Evolutionary conservation across 2,113 vertebrate genomes (phyloP).

Genomic region (Syngnathus floridae): DNA sequence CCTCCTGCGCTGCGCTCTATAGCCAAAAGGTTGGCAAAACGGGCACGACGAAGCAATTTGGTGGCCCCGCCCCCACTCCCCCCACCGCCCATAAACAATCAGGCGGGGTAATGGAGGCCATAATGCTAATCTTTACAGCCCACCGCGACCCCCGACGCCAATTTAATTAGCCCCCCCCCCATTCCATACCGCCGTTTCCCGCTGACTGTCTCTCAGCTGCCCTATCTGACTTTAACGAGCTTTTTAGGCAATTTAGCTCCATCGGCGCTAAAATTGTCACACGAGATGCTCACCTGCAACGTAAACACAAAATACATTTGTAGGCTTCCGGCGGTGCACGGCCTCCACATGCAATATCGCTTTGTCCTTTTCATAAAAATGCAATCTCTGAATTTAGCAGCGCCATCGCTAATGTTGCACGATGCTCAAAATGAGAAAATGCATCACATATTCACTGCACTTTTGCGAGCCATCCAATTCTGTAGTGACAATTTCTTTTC

Average conservation of each 20-base stretch:
- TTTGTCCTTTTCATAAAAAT: no score
- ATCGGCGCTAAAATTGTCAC: conserved; percentile 52
- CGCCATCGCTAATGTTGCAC: no score
- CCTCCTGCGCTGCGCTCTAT: conserved; percentile 34
- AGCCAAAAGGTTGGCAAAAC: conserved; percentile 52
- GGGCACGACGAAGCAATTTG: conserved; percentile 40
- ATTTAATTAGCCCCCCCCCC: conserved; percentile 59
- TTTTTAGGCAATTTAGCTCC: conserved; percentile 59
- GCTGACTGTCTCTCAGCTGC: conserved; percentile 51
- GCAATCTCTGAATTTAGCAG: no score
- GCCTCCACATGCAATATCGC: no score
- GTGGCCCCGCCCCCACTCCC: conserved; percentile 22
- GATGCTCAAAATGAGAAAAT: not conserved
- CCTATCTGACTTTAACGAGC: conserved; percentile 64
- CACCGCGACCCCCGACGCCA: conserved; percentile 59
- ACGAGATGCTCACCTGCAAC: conserved; percentile 28
- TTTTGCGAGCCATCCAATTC: not conserved
- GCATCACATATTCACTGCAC: no score
- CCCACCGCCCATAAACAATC: conserved; percentile 48
- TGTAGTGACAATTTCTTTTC: not conserved
- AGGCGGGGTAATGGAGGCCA: conserved; percentile 61
- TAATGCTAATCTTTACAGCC: conserved; percentile 69
- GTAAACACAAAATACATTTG: not conserved
- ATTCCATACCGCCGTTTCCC: conserved; percentile 13
- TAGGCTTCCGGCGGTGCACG: no score